Evolutionary conservation across 1,140 invertebrate species (phyloP).

Genomic region (Trachymyrmex cornetzi): DNA sequence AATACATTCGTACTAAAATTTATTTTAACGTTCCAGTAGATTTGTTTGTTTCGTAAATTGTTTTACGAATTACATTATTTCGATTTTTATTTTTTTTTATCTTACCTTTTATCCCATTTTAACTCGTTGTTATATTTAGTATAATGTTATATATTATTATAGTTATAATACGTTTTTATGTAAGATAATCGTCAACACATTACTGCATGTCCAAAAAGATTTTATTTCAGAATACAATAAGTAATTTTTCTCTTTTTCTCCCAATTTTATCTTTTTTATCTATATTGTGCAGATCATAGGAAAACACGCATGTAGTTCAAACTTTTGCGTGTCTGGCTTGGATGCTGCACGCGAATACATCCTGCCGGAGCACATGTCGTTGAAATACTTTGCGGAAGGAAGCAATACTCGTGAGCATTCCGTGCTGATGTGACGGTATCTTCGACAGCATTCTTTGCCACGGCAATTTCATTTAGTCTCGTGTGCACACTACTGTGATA

Average conservation of each 20-base stretch:
- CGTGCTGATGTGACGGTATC: not conserved
- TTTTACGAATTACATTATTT: constrained; percentile 7
- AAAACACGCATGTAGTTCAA: not conserved
- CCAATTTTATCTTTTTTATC: not conserved
- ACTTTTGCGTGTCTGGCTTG: constrained; percentile 8
- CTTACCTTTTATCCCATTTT: not conserved
- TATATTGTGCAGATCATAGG: not conserved
- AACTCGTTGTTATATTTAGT: not conserved
- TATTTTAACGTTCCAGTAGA: not conserved
- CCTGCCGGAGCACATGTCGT: constrained; percentile 17
- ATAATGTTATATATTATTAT: not conserved
- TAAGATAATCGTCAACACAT: not conserved
- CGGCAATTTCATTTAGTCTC: constrained; percentile 29
- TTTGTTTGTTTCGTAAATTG: constrained; percentile 9
- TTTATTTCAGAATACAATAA: not conserved
- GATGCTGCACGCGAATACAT: constrained; percentile 38
- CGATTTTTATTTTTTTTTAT: not conserved
- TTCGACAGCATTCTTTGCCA: constrained; percentile 9
- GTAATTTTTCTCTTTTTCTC: not conserved
- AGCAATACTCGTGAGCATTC: not conserved
- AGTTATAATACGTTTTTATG: not conserved
- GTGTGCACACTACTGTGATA: not conserved
- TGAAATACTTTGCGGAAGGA: constrained; percentile 25
- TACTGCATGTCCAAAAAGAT: not conserved
- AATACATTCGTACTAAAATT: not conserved